These are phyloP conservation scores for Pogonocherus hispidulus DNA, from an alignment of 2,888 invertebrate species.

Conservation along the genomic window DNA sequence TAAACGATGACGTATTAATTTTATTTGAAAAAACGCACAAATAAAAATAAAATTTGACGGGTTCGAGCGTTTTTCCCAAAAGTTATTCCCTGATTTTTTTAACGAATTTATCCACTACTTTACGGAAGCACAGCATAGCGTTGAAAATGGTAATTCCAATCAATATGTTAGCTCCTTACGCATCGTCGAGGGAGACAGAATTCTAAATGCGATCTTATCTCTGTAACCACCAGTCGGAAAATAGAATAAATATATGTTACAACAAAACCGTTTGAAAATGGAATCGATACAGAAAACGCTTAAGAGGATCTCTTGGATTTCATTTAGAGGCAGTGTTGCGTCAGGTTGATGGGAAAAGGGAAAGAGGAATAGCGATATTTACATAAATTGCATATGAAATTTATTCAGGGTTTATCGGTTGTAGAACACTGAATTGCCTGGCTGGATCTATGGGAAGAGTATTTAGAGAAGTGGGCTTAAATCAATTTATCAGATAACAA, in stretches of 20 bases:
- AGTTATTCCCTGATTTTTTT: too few relatives aligned
- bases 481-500: too few relatives aligned
- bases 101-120: too few relatives aligned
- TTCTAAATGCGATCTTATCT: background rate
- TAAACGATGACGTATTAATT: too few relatives aligned
- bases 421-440: background rate
- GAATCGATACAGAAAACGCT: constrained; percentile 7
- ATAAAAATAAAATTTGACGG: too few relatives aligned
- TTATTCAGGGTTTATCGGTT: background rate
- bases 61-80: too few relatives aligned
- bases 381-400: constrained; percentile 11
- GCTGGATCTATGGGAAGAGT: background rate
- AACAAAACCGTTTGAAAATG: background rate
- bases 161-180: background rate
- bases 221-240: background rate
- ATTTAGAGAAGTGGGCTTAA: background rate
- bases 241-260: constrained; percentile 18
- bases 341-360: background rate
- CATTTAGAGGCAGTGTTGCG: background rate
- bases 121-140: too few relatives aligned
- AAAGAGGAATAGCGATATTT: background rate
- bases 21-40: too few relatives aligned
- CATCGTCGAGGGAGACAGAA: background rate
- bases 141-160: too few relatives aligned
- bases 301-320: constrained; percentile 6